phyloP scores from a whole-genome alignment of 1,140 invertebrate species.

The Telenomus remus region DNA sequence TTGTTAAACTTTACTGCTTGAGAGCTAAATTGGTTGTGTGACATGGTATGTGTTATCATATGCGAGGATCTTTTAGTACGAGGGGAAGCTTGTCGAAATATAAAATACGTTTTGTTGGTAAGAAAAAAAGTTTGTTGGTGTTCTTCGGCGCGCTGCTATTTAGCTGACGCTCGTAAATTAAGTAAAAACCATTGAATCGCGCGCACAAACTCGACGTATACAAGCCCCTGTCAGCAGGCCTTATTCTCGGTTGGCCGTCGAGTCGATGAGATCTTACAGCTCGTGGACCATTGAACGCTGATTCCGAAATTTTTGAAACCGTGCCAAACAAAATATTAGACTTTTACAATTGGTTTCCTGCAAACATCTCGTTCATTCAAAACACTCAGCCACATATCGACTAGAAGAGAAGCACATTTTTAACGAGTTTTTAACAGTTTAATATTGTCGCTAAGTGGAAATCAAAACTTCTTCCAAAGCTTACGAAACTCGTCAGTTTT shows the following conservation, averaged over 20 bases:
- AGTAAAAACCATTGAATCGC: conserved; percentile 22
- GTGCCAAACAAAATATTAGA: conserved; percentile 36
- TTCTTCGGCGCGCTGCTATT: conserved; percentile 2
- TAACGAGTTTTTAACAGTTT: too few species aligned
- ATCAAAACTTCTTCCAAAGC: too few species aligned
- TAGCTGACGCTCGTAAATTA: conserved; percentile 25
- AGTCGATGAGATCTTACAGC: neutral
- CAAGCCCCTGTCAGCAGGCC: conserved; percentile 15
- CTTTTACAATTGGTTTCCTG: neutral
- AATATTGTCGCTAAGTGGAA: too few species aligned
- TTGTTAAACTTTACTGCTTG: too few species aligned
- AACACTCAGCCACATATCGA: conserved; percentile 14
- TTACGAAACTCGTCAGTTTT: too few species aligned
- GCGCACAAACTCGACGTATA: conserved; percentile 5
- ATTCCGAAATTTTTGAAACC: conserved; percentile 28
- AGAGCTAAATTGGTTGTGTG: too few species aligned
- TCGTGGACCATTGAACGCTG: neutral
- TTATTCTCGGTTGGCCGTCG: neutral
- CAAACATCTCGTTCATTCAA: conserved; percentile 13
- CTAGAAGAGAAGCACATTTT: neutral
- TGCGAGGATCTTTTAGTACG: conserved; percentile 3
- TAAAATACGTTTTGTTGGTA: conserved; percentile 5
- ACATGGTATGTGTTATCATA: neutral
- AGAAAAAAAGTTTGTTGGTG: neutral
- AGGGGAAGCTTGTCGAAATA: neutral